Evolutionary conservation across 2,113 vertebrate genomes (phyloP).

Genomic region (Antennarius striatus): DNA sequence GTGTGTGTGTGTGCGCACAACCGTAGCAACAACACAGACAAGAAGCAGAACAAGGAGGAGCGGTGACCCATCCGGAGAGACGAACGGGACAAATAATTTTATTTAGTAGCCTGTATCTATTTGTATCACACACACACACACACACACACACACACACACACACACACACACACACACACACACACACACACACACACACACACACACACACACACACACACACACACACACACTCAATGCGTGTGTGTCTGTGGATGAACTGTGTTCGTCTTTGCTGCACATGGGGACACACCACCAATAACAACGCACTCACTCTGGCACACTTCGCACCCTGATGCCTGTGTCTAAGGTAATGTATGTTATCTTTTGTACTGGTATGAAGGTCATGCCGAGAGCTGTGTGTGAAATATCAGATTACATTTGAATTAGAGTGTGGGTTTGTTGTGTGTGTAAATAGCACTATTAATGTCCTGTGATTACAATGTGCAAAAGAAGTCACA

Average conservation of each 20-base stretch:
- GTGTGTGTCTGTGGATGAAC: slow-evolving; percentile 34
- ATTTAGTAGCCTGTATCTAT: slow-evolving; percentile 55
- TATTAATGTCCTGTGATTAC: background rate
- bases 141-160: too few relatives aligned
- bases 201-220: too few relatives aligned
- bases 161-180: too few relatives aligned
- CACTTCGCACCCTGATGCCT: slow-evolving; percentile 65
- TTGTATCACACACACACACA: slow-evolving; percentile 16
- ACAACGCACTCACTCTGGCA: slow-evolving; percentile 30
- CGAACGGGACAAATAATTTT: slow-evolving; percentile 34
- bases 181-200: too few relatives aligned
- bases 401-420: slow-evolving; percentile 12
- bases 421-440: background rate
- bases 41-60: slow-evolving; percentile 44
- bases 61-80: slow-evolving; percentile 28
- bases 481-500: background rate
- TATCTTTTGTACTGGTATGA: slow-evolving; percentile 17
- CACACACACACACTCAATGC: background rate
- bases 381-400: slow-evolving; percentile 34
- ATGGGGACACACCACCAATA: slow-evolving; percentile 32
- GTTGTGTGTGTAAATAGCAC: background rate
- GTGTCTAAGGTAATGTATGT: slow-evolving; percentile 72
- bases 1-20: slow-evolving; percentile 28
- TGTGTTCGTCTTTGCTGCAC: slow-evolving; percentile 27
- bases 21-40: slow-evolving; percentile 56